Evolutionary conservation across 2,113 vertebrate species (phyloP), one percentile per base, ranked within the genome.

Genomic region (Scophthalmus maximus): DNA sequence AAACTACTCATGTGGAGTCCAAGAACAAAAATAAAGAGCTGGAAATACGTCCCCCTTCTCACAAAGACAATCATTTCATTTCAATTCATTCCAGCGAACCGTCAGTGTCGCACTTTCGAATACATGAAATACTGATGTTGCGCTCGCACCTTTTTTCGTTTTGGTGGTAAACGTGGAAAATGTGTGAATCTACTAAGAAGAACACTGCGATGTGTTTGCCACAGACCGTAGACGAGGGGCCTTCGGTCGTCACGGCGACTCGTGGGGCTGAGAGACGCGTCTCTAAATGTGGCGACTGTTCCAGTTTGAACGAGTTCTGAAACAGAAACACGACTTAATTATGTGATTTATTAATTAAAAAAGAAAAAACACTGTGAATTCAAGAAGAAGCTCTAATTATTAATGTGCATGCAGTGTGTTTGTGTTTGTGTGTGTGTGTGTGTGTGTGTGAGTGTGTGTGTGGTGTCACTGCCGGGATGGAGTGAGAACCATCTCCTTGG

Each of bases 401-500:
- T 57, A 58, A 66, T 73, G 49, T 67, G 56, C 3, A 32, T n/a
- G 56, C 25, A 46, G 81, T 20, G 79, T 71, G 23, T 29, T 23
- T 44, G 29, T 64, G 47, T 22, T 20, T 34, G 22, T 50, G 5
- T 51, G 46, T 34, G 46, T 23, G 14, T 49, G 42, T 72, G 62
- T 62, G 49, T 47, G 50, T 55, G 52, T 65, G 47, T 59, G 81
- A 42, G 44, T 27, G 29, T 40, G 44, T 69, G 70, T 71, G 57
- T 56, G 42, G 57, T 56, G 42, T 49, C 42, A 79, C 30, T n/a
- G 44, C 60, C 75, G 34, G 46, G 74, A 32, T 84, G 70, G 47
- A 73, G 87, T 88, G 88, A 85, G 85, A 90, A 84, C 68, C 23
- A 82, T 88, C 73, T 82, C 85, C 85, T 79, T 73, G 73, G 83